phyloP scores from a whole-genome alignment of 2,797 vertebrate genomes.

The Hydrocynus forskahlii region DNA sequence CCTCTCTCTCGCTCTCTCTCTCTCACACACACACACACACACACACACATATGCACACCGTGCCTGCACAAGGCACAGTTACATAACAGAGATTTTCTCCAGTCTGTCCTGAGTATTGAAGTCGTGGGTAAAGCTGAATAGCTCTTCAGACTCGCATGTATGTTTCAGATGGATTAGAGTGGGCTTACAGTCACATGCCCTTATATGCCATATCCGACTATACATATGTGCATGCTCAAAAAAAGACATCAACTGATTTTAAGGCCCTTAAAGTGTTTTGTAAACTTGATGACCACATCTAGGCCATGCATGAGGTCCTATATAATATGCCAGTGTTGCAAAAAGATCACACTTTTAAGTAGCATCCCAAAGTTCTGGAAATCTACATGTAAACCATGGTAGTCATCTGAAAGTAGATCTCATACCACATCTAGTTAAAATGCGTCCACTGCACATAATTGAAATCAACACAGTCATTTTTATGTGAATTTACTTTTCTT shows the following conservation, averaged over 20 bases:
- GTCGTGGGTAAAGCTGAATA: neutral
- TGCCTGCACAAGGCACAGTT: neutral
- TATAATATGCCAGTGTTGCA: too few species aligned
- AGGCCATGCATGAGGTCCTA: too few species aligned
- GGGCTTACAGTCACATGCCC: neutral
- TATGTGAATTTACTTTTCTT: too few species aligned
- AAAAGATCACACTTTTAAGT: too few species aligned
- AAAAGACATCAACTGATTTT: neutral
- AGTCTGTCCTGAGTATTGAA: neutral
- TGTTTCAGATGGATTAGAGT: neutral
- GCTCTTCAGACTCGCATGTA: neutral
- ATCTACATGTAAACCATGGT: too few species aligned
- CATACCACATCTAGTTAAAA: too few species aligned
- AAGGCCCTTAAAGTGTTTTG: too few species aligned
- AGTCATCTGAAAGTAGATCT: too few species aligned
- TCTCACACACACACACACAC: conserved; percentile 15
- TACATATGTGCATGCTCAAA: neutral
- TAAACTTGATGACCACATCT: too few species aligned
- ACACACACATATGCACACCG: conserved; percentile 4
- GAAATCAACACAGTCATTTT: too few species aligned
- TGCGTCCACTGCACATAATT: too few species aligned
- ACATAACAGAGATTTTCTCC: conserved; percentile 11
- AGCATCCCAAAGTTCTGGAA: too few species aligned
- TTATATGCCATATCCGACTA: neutral
- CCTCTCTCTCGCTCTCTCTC: neutral